Evolutionary conservation across 2,113 vertebrate genomes (phyloP).

Genomic region (Notiomystis cincta): DNA sequence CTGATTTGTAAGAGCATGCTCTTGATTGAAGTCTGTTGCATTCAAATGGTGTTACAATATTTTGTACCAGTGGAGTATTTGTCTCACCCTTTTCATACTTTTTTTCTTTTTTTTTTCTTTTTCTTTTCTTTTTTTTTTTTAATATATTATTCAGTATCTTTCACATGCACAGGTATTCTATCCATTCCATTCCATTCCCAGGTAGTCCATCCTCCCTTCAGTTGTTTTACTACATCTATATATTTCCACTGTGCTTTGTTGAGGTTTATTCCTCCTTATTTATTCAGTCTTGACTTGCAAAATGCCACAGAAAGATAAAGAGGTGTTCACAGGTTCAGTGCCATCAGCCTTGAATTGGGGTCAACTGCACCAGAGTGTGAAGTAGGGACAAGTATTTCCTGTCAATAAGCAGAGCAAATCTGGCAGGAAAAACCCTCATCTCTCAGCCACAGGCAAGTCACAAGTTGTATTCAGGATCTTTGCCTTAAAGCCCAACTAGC

Average conservation of each 20-base stretch:
- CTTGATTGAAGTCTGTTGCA: neutral
- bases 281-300: neutral
- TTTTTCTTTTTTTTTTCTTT: neutral
- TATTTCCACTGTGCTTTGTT: neutral
- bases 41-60: neutral
- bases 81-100: neutral
- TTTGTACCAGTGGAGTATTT: neutral
- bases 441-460: neutral
- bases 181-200: neutral
- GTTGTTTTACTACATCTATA: neutral
- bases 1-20: neutral
- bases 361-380: neutral
- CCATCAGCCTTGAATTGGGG: neutral
- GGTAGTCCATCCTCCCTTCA: neutral
- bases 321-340: neutral
- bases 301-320: neutral
- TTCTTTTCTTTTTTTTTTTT: neutral
- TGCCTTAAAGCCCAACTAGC: neutral
- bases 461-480: neutral
- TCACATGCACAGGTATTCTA: neutral
- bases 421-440: neutral
- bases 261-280: neutral
- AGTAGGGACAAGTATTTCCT: neutral
- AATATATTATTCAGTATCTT: neutral
- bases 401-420: neutral